Percentiles rank a stretch among this genome's conserved stretches.
Evolutionary conservation across 2,888 invertebrate species (phyloP).

Genomic region (Brachypalpus laphriformis): DNA sequence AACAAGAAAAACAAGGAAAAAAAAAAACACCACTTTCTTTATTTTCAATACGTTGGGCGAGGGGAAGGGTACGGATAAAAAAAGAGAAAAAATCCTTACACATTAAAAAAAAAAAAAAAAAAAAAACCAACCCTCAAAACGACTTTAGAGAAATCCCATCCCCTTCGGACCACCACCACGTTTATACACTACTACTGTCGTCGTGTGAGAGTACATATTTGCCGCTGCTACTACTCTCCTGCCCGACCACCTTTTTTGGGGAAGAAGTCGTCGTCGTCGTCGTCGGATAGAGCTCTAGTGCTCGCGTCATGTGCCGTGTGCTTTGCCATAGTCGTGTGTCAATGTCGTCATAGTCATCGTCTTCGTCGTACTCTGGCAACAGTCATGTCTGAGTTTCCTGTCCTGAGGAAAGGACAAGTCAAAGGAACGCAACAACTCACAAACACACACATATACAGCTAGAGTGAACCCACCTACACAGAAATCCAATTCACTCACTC

Average conservation of each 20-base stretch:
- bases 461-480: conserved; percentile 13
- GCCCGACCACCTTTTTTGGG: conserved; percentile 8
- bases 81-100: conserved; percentile 45
- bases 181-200: conserved; percentile 19
- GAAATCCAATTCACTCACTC: conserved; percentile 40
- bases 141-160: conserved; percentile 66
- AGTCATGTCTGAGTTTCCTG: conserved; percentile 43
- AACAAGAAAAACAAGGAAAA: conserved; percentile 23
- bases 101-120: conserved; percentile 12
- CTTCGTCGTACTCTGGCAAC: conserved; percentile 36
- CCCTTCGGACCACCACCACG: conserved; percentile 36
- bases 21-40: conserved; percentile 67
- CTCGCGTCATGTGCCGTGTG: conserved; percentile 10
- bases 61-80: conserved; percentile 14
- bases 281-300: background rate
- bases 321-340: conserved; percentile 20
- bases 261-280: too few species aligned
- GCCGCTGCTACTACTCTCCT: conserved; percentile 4
- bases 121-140: conserved; percentile 47
- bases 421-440: conserved; percentile 19
- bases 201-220: conserved; percentile 14
- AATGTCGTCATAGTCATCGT: conserved; percentile 25
- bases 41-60: conserved; percentile 33
- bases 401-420: conserved; percentile 40
- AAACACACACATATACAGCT: conserved; percentile 10